Base-by-base conservation (phyloP, 2,888 invertebrate species). In the Cyrtodaria siliqua region DNA sequence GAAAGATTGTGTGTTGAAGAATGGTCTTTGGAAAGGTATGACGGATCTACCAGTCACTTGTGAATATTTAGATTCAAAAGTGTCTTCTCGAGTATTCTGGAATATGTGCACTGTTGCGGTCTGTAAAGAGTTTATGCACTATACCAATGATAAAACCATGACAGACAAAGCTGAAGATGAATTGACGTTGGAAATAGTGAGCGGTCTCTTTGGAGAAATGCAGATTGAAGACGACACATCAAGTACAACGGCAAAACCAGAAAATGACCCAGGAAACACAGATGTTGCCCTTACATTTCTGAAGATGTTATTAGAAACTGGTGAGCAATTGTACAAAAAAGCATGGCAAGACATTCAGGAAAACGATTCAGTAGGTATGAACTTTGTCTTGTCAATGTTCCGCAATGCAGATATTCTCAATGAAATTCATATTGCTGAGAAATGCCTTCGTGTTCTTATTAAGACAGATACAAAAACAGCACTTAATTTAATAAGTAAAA, bases 191-290 rank as follows among this genome's bases (percentile, higher is more conserved):
- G 56, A 57, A 47, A 9, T 24, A 49, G 29, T 23, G 44, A 20
- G 12, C 14, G 47, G 4, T 29, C 9, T 66, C 23, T 33, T 44
- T 24, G 12, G 38, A 29, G 16, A 18, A 47, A 20, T 57, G 44
- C 56, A 29, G 47, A 9, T 23, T 0, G 47, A 24, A 49, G 6
- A 33, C 16, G 12, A 4, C 33, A 33, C 33, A 4, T 33, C 33
- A 33, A n/a, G n/a, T n/a, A n/a, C n/a, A 1, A 42, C 82, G 42
- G 64, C 57, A 3, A 72, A 84, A 63, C 6, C 4, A 33, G 33
- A 33, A 4, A 8, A 12, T 12, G 33, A 8, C 6, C 12, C 33
- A 8, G 33, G 33, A 49, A 6, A 6, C 12, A 52, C n/a, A 40
- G 26, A 50, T 3, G 9, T 40, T n/a, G 27, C 26, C n/a, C n/a